These are phyloP conservation scores for Synergus japonicus DNA, from an alignment of 2,888 invertebrate species.

Conservation along the genomic window DNA sequence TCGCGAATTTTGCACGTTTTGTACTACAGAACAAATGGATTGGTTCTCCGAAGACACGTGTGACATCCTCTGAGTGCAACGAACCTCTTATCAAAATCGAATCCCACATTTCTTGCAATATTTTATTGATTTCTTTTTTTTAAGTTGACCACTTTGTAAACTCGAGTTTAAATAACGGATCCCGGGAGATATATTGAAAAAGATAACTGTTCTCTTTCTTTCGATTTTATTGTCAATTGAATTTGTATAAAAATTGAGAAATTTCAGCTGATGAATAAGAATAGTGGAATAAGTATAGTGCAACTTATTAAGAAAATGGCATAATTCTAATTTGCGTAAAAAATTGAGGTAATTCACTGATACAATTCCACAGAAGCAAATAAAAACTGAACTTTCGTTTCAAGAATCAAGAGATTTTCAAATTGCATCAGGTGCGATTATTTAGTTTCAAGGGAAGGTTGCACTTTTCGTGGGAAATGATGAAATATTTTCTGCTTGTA, in stretches of 20 bases:
- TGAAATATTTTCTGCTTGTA: background rate
- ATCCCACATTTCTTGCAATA: background rate
- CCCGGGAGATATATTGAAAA: background rate
- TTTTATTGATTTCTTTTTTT: background rate
- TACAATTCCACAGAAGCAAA: background rate
- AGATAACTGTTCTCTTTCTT: background rate
- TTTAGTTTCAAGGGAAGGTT: background rate
- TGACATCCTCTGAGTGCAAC: constrained; percentile 32
- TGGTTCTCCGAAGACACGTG: constrained; percentile 48
- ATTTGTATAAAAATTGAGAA: background rate
- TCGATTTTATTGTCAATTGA: background rate
- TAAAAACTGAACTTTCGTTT: background rate
- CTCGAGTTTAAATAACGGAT: background rate
- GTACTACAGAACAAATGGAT: constrained; percentile 52
- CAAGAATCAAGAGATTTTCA: background rate
- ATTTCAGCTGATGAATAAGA: background rate
- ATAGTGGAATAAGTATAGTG: no score
- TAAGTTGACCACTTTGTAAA: background rate
- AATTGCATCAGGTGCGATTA: constrained; percentile 1
- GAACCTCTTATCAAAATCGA: constrained; percentile 29
- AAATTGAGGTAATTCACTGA: background rate
- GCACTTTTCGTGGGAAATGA: background rate
- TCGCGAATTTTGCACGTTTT: constrained; percentile 53
- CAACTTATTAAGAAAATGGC: no score
- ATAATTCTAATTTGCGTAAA: background rate